A percentile compares a stretch with the other conserved stretches of the same genome.
Evolutionary conservation across 2,113 vertebrate species (phyloP).

Genomic region (Upupa epops): DNA sequence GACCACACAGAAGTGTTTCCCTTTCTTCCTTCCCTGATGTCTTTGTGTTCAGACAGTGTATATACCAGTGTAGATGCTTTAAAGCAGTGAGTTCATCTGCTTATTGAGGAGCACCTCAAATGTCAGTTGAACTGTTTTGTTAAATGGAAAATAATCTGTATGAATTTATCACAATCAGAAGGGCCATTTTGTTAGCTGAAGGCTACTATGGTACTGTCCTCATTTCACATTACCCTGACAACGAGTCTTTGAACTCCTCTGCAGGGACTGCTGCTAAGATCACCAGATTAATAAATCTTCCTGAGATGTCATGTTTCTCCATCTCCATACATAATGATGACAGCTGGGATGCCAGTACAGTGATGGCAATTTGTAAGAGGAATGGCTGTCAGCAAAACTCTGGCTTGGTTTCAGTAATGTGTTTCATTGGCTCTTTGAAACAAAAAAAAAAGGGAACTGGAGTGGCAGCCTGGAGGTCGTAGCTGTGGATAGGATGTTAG

Average conservation of each 20-base stretch:
- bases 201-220: background rate
- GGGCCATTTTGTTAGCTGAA: background rate
- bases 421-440: background rate
- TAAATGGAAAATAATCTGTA: rapidly evolving
- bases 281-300: background rate
- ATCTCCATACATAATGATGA: background rate
- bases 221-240: background rate
- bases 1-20: background rate
- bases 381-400: background rate
- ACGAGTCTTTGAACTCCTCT: background rate
- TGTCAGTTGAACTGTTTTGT: background rate
- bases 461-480: background rate
- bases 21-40: background rate
- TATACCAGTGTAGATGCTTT: background rate
- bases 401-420: background rate
- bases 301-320: background rate
- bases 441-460: background rate
- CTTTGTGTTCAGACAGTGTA: background rate
- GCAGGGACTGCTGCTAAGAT: background rate
- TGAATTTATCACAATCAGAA: background rate
- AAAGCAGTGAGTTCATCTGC: background rate
- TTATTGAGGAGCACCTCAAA: background rate
- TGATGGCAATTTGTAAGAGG: background rate
- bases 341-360: background rate
- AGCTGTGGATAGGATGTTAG: background rate